Conservation (phyloP, 2,113 vertebrate genomes). For the human (Homo sapiens) region DNA sequence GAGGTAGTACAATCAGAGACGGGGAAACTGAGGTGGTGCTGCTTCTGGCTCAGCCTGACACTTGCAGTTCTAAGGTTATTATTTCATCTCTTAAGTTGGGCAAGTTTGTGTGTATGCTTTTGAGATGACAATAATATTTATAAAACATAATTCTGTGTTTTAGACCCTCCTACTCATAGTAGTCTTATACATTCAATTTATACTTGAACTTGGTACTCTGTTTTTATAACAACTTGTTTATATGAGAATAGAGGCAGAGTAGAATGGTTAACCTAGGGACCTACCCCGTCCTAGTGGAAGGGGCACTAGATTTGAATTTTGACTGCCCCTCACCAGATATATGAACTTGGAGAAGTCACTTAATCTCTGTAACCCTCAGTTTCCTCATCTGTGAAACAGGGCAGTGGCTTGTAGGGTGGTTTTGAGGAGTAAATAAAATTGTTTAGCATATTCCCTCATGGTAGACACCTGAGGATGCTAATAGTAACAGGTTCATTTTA, state of each 20-base stretch:
- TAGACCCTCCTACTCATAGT: background rate
- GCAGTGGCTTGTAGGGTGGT: background rate
- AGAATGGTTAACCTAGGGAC: background rate
- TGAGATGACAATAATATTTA: background rate
- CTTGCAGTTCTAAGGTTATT: background rate
- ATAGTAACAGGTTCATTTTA: background rate
- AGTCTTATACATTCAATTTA: background rate
- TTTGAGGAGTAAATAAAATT: background rate
- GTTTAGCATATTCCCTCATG: too few species aligned
- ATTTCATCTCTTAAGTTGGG: background rate
- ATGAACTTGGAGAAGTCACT: background rate
- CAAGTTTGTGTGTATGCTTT: background rate
- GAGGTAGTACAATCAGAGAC: background rate
- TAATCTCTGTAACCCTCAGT: background rate
- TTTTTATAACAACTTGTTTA: background rate
- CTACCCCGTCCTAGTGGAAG: background rate
- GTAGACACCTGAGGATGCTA: background rate
- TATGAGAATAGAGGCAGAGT: background rate
- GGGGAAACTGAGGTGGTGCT: fast-evolving
- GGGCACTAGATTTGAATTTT: background rate
- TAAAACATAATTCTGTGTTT: background rate
- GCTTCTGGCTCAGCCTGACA: background rate
- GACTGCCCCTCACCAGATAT: background rate
- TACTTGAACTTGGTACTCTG: background rate
- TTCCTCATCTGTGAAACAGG: background rate